phyloP scores from a whole-genome alignment of 2,113 vertebrate genomes.

The human (Homo sapiens) region DNA sequence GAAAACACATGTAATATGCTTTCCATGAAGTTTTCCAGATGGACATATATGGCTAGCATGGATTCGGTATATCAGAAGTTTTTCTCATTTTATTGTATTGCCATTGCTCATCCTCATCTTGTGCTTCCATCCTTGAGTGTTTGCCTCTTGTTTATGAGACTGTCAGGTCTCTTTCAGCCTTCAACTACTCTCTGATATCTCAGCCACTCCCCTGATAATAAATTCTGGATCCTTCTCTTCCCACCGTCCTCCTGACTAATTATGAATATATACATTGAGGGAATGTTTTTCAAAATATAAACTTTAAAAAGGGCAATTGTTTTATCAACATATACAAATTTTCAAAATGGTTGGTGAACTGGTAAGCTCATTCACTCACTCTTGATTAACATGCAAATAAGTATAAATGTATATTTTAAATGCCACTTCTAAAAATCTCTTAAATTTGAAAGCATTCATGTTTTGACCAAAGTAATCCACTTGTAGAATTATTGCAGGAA shows the following conservation, averaged over 20 bases:
- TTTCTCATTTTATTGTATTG: neutral
- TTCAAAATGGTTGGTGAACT: neutral
- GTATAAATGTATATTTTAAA: neutral
- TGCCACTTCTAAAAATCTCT: neutral
- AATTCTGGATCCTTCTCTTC: neutral
- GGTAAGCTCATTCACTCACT: neutral
- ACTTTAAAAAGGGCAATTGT: neutral
- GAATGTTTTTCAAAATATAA: neutral
- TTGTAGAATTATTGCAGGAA: neutral
- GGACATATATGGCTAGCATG: neutral
- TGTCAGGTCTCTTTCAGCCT: neutral
- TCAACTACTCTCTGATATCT: neutral
- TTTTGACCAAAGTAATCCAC: neutral
- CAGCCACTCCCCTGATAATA: neutral
- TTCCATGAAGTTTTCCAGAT: neutral
- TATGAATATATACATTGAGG: neutral
- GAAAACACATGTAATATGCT: neutral
- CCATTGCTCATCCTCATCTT: neutral
- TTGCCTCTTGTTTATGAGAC: neutral
- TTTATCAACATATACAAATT: neutral
- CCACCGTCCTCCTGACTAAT: neutral
- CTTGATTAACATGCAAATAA: neutral
- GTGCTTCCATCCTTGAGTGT: neutral
- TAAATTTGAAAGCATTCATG: neutral
- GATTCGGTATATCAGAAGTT: neutral